A percentile compares a stretch with the other conserved stretches of the same genome.
Evolutionary conservation across 2,797 vertebrate species (phyloP).

Genomic region (Melopsittacus undulatus): DNA sequence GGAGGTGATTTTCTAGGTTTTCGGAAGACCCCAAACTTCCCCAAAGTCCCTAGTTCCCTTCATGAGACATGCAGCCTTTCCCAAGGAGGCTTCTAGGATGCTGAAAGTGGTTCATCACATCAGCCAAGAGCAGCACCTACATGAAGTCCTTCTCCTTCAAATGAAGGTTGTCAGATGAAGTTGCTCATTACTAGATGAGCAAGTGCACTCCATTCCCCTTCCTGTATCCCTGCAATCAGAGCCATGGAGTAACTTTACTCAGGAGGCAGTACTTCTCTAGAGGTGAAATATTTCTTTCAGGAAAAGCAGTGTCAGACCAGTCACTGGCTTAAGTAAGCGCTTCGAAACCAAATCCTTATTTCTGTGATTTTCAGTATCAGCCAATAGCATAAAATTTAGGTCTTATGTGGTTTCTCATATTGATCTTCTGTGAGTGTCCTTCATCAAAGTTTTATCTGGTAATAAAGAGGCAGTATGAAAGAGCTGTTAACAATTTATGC

Average conservation of each 20-base stretch:
- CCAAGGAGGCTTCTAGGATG: not conserved
- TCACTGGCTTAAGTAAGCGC: not conserved
- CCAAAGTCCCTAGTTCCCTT: not conserved
- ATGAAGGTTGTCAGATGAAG: not conserved
- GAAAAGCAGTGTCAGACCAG: not conserved
- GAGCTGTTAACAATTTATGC: slow-evolving; percentile 44
- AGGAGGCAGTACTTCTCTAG: slow-evolving; percentile 23
- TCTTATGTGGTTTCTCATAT: slow-evolving; percentile 38
- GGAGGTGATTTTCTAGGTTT: not conserved
- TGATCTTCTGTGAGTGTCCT: slow-evolving; percentile 53
- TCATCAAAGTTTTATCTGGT: slow-evolving; percentile 57
- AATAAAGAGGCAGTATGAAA: slow-evolving; percentile 46
- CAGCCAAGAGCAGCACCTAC: not conserved
- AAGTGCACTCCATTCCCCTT: not conserved
- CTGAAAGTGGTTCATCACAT: not conserved
- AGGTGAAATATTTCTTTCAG: slow-evolving; percentile 50
- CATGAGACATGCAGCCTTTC: not conserved
- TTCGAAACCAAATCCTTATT: slow-evolving; percentile 36
- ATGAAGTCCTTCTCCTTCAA: not conserved
- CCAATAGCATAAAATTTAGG: not conserved
- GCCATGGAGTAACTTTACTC: not conserved
- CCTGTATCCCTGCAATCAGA: not conserved
- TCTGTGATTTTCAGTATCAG: slow-evolving; percentile 7
- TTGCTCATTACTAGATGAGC: not conserved
- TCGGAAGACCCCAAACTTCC: not conserved